These are phyloP conservation scores for Monoplex corrugatus DNA, from an alignment of 2,888 invertebrate genomes.

Conservation along the genomic window DNA sequence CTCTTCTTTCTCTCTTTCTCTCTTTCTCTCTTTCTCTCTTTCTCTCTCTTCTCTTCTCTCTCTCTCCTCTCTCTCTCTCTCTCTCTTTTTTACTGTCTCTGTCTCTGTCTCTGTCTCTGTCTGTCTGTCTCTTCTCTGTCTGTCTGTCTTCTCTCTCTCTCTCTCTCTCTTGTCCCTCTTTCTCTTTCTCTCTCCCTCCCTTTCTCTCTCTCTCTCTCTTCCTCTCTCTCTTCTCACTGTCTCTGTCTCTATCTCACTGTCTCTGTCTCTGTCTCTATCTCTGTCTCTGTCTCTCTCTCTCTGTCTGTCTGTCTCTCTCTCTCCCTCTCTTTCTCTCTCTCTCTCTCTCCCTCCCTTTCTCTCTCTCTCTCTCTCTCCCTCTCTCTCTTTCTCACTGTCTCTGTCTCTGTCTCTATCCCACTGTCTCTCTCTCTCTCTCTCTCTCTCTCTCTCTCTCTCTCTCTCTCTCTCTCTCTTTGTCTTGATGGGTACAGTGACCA, in stretches of 20 bases:
- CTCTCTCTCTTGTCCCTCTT: neutral
- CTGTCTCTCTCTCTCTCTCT: neutral
- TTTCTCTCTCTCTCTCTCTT: neutral
- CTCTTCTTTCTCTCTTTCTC: neutral
- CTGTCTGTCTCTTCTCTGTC: neutral
- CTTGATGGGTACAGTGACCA: too few relatives aligned
- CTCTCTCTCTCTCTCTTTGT: neutral
- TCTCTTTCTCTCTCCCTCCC: neutral
- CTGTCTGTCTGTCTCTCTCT: too few relatives aligned
- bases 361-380: too few relatives aligned
- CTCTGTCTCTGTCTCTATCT: neutral
- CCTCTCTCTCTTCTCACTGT: neutral
- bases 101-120: neutral
- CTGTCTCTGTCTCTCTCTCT: neutral
- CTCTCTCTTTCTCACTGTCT: too few relatives aligned
- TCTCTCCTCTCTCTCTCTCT: neutral
- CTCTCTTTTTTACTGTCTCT: neutral
- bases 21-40: neutral
- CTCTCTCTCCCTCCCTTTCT: too few relatives aligned
- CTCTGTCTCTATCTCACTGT: neutral
- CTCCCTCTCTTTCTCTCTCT: neutral
- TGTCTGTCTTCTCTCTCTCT: neutral
- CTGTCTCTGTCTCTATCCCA: too few relatives aligned
- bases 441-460: neutral
- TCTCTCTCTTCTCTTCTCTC: neutral